These are phyloP conservation scores for Sphaerophoria rueppellii DNA, from an alignment of 2,888 invertebrate genomes.

Conservation along the genomic window DNA sequence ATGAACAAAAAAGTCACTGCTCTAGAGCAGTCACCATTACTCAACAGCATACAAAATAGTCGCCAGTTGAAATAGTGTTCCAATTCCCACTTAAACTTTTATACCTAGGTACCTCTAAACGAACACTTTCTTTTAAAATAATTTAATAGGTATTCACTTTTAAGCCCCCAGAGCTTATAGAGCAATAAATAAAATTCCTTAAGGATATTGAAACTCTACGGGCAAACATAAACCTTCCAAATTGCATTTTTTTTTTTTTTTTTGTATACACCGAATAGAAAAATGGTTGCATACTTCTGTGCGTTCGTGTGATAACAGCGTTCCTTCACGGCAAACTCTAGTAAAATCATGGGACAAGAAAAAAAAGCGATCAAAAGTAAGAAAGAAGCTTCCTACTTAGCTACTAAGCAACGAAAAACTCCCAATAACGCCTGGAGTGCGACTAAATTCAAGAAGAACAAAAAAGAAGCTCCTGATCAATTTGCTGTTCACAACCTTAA, in stretches of 20 bases:
- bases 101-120: too few species aligned
- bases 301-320: constrained; percentile 23
- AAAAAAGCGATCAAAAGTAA: neutral
- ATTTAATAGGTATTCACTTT: constrained; percentile 4
- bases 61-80: too few species aligned
- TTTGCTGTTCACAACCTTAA: constrained; percentile 22
- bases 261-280: constrained; percentile 23
- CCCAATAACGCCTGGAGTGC: constrained; percentile 65
- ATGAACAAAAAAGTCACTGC: too few species aligned
- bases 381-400: neutral
- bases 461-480: constrained; percentile 39
- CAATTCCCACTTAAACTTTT: too few species aligned
- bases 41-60: too few species aligned
- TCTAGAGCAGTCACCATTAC: too few species aligned
- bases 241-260: constrained; percentile 57
- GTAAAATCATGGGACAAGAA: constrained; percentile 2
- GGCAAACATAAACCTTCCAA: constrained; percentile 37
- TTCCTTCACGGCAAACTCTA: constrained; percentile 34
- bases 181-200: neutral
- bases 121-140: too few species aligned
- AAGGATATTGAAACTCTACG: neutral
- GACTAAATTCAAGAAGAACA: constrained; percentile 34
- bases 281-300: constrained; percentile 40
- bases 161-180: neutral
- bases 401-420: constrained; percentile 19